Conservation (phyloP, 2,113 vertebrate genomes). For the Pelecanus crispus region DNA sequence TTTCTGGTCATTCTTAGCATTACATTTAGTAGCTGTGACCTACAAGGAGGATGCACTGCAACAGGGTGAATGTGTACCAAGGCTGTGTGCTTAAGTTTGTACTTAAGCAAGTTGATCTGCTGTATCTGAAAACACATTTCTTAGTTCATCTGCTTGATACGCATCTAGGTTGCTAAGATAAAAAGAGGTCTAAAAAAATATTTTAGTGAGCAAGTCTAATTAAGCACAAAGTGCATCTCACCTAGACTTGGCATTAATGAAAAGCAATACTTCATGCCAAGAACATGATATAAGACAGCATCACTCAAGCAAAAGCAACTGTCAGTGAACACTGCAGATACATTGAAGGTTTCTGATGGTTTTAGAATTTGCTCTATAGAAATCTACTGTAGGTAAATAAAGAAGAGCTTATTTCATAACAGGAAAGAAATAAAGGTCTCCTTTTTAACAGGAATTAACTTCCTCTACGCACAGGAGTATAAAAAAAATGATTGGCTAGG, state of each 20-base stretch:
- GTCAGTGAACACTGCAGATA: neutral
- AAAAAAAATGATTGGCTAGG: neutral
- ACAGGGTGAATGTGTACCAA: neutral
- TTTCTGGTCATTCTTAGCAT: neutral
- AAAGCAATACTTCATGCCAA: neutral
- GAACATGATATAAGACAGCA: neutral
- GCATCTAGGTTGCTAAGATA: neutral
- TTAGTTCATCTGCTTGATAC: neutral
- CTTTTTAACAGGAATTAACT: neutral
- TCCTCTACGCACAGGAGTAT: neutral
- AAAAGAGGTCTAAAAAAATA: neutral
- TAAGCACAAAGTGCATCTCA: neutral
- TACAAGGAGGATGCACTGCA: neutral
- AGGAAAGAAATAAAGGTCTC: neutral
- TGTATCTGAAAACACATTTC: neutral
- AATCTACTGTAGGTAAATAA: neutral
- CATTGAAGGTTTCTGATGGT: neutral
- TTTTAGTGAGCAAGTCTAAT: neutral
- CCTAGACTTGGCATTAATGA: neutral
- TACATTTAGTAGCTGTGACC: neutral
- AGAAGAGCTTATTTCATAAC: neutral
- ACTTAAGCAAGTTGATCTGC: neutral
- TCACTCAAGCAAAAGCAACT: neutral
- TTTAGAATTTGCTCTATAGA: neutral
- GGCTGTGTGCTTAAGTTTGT: neutral